Evolutionary conservation across 1,140 invertebrate genomes (phyloP).

Genomic region (Copidosoma floridanum): DNA sequence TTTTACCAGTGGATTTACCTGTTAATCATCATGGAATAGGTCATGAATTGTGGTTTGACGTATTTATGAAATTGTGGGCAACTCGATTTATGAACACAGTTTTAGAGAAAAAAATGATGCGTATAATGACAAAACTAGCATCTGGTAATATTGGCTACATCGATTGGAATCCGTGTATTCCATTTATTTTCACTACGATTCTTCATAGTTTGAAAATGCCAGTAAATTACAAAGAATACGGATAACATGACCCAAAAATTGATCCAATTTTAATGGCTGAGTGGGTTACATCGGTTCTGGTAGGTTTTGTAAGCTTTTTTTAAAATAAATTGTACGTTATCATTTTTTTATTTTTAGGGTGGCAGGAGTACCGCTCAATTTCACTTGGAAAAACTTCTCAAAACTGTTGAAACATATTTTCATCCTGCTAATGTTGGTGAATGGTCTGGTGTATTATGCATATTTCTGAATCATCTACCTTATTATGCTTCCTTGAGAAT

Average conservation of each 20-base stretch:
- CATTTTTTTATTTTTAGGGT: conserved; percentile 12
- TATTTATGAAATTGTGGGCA: conserved; percentile 76
- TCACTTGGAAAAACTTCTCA: conserved; percentile 79
- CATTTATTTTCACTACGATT: conserved; percentile 79
- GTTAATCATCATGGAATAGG: conserved; percentile 65
- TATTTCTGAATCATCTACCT: conserved; percentile 10
- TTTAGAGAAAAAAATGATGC: conserved; percentile 72
- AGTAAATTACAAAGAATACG: conserved; percentile 69
- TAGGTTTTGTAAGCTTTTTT: background rate
- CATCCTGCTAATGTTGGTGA: conserved; percentile 84
- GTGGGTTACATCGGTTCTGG: conserved; percentile 43
- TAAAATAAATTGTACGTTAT: too few relatives aligned
- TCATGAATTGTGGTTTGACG: conserved; percentile 79
- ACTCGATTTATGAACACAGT: conserved; percentile 68
- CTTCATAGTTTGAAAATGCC: conserved; percentile 75
- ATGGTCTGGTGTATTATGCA: conserved; percentile 68
- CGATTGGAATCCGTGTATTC: conserved; percentile 82
- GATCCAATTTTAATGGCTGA: conserved; percentile 62
- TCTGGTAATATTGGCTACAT: conserved; percentile 77
- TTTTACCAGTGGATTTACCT: conserved; percentile 72
- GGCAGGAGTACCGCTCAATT: conserved; percentile 62
- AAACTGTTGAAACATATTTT: conserved; percentile 82
- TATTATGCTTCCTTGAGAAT: conserved; percentile 13
- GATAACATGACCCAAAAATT: conserved; percentile 51
- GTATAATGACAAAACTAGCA: conserved; percentile 72